A percentile compares a stretch with the other conserved stretches of the same genome.
phyloP scores from a whole-genome alignment of 2,888 invertebrate genomes.

The Siphlonurus alternatus region DNA sequence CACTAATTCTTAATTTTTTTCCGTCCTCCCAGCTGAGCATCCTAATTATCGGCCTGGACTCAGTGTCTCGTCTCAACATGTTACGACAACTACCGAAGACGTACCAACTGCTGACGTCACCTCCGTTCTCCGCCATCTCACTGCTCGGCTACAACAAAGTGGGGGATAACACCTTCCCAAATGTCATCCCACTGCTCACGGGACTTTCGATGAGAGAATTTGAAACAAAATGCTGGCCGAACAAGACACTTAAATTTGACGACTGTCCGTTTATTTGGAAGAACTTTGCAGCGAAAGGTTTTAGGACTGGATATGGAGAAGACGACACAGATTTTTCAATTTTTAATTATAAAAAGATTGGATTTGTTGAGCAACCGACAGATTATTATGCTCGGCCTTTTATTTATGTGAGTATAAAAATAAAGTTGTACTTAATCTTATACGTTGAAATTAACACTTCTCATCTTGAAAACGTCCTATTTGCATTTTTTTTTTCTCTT shows the following conservation, averaged over 20 bases:
- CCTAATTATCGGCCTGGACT: slow-evolving; percentile 46
- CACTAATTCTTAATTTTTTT: too few relatives aligned
- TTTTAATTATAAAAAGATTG: slow-evolving; percentile 62
- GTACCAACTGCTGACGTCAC: slow-evolving; percentile 31
- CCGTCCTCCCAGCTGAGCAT: slow-evolving; percentile 6
- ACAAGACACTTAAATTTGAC: too few relatives aligned
- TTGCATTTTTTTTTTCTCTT: too few relatives aligned
- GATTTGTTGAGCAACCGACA: slow-evolving; percentile 60
- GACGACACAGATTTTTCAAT: slow-evolving; percentile 62
- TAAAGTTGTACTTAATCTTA: too few relatives aligned
- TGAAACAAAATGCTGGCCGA: not conserved
- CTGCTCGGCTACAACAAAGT: slow-evolving; percentile 84
- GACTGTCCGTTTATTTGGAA: slow-evolving; percentile 75
- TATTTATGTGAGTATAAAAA: slow-evolving; percentile 39
- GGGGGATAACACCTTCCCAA: slow-evolving; percentile 87
- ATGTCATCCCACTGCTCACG: slow-evolving; percentile 62
- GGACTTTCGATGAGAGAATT: slow-evolving; percentile 27
- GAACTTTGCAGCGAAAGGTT: slow-evolving; percentile 50
- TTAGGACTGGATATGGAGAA: slow-evolving; percentile 64
- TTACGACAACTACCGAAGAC: slow-evolving; percentile 69
- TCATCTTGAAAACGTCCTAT: too few relatives aligned
- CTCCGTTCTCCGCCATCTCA: slow-evolving; percentile 47
- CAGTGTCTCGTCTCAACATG: slow-evolving; percentile 71
- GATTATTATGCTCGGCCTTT: slow-evolving; percentile 71
- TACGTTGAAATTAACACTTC: too few relatives aligned